Conservation (phyloP, 2,113 vertebrate species). For the Bostrychus sinensis region DNA sequence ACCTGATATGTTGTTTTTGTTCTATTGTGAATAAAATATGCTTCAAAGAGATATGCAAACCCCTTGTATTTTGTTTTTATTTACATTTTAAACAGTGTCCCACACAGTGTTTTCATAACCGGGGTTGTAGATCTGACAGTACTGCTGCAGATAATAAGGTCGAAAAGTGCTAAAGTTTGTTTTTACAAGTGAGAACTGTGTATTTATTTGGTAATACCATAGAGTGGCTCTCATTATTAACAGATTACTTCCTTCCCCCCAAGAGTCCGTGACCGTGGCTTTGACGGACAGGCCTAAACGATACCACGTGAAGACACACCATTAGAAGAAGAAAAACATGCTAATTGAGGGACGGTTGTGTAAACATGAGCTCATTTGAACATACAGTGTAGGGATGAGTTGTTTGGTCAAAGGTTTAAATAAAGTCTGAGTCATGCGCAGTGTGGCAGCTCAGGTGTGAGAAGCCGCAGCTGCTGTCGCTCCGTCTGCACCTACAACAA, state of each 20-base stretch:
- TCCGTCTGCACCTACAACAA: neutral
- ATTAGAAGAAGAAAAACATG: slow-evolving; percentile 14
- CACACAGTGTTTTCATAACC: neutral
- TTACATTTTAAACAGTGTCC: too few species aligned
- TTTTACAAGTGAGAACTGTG: slow-evolving; percentile 22
- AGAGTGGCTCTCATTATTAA: slow-evolving; percentile 30
- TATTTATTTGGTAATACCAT: slow-evolving; percentile 17
- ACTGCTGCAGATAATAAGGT: slow-evolving; percentile 18
- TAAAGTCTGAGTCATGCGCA: slow-evolving; percentile 9
- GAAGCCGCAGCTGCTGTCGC: neutral
- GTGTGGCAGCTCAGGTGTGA: slow-evolving; percentile 8
- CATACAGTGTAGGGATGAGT: slow-evolving; percentile 1
- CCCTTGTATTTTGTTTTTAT: neutral
- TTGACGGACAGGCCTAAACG: neutral
- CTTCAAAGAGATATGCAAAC: too few species aligned
- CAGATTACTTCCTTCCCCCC: slow-evolving; percentile 51
- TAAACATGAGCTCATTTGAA: slow-evolving; percentile 18
- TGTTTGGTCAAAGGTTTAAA: neutral
- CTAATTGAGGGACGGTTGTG: neutral
- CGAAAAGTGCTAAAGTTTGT: slow-evolving; percentile 22
- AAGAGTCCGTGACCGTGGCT: slow-evolving; percentile 8
- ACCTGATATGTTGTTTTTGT: too few species aligned
- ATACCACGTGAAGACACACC: slow-evolving; percentile 8
- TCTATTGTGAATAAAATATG: too few species aligned
- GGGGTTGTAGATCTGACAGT: neutral